Evolutionary conservation across 2,113 vertebrate species (phyloP).

Genomic region (Micronycteris hirsuta): DNA sequence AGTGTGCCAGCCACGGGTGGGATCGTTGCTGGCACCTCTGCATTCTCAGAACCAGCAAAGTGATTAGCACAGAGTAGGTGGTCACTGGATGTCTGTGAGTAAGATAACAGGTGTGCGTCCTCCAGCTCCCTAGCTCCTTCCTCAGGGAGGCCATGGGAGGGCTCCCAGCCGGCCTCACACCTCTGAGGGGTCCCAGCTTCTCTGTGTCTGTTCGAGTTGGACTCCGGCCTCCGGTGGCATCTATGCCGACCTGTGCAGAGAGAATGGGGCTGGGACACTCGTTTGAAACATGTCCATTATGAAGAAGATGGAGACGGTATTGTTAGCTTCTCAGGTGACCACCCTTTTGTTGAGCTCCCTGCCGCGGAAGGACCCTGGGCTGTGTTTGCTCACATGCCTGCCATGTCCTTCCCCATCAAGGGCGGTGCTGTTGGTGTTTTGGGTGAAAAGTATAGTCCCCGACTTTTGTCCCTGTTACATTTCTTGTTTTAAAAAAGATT

Average conservation of each 20-base stretch:
- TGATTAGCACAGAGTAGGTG: too few species aligned
- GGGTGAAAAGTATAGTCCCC: not conserved
- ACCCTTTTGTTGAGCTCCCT: not conserved
- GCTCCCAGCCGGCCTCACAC: not conserved
- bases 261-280: accelerated
- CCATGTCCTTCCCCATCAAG: not conserved
- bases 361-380: not conserved
- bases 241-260: not conserved
- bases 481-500: too few species aligned
- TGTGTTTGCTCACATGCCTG: accelerated
- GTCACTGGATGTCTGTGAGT: not conserved
- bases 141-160: not conserved
- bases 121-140: not conserved
- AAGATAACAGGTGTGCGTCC: not conserved
- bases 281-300: not conserved
- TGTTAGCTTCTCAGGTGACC: not conserved
- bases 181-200: not conserved
- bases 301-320: not conserved
- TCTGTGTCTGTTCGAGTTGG: not conserved
- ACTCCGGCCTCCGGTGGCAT: not conserved
- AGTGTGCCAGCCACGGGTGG: not conserved
- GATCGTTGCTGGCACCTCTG: not conserved
- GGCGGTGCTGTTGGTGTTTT: not conserved
- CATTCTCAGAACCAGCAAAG: not conserved
- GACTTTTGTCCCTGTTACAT: not conserved